Evolutionary conservation across 2,797 vertebrate species (phyloP), one percentile per base, ranked within the genome.

Genomic region (Arctocebus calabarensis): DNA sequence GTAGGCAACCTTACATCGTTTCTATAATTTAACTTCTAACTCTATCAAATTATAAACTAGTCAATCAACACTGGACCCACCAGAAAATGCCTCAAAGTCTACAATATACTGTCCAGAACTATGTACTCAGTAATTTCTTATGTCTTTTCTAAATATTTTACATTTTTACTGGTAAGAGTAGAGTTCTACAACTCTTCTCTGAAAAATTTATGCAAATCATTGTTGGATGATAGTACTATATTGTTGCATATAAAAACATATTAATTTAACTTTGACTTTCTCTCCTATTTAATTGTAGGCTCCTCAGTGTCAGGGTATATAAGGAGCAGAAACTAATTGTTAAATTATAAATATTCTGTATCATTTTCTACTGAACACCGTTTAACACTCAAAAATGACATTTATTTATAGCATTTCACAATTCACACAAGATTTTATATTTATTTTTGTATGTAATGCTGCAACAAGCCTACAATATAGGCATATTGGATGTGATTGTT

Each of bases 381-480:
- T 66, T 84, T 84, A 25, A 85, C 61, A 62, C 37, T 73, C 48
- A 57, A 55, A 91, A 73, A 43, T 55, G 77, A 17, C 27, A 86
- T 83, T 78, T 52, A 71, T 45, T 73, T 92, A 57, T 48, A 87
- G 32, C 17, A 81, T 27, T 90, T 78, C 27, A 68, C 34, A 68
- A 75, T 82, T 81, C 19, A 64, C 45, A 68, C 84, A 70, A 68
- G 40, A 84, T 88, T 88, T 79, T 82, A 43, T 52, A 84, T 81
- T 73, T 19, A 66, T 48, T 59, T 17, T n/a, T 43, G 5, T 37
- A 43, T 43, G 16, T 37, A 84, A 79, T 14, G 68, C 48, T 64
- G 12, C 34, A 78, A 52, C 1, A 55, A 64, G 32, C 29, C 2
- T 71, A 20, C 25, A 14, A 61, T 45, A 22, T 52, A 11, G 6